Evolutionary conservation across 30 jellyfish, hydroid and myxozoan species (phyloP), one percentile per base, ranked within the genome.

Genomic region (Aurelia sp.): DNA sequence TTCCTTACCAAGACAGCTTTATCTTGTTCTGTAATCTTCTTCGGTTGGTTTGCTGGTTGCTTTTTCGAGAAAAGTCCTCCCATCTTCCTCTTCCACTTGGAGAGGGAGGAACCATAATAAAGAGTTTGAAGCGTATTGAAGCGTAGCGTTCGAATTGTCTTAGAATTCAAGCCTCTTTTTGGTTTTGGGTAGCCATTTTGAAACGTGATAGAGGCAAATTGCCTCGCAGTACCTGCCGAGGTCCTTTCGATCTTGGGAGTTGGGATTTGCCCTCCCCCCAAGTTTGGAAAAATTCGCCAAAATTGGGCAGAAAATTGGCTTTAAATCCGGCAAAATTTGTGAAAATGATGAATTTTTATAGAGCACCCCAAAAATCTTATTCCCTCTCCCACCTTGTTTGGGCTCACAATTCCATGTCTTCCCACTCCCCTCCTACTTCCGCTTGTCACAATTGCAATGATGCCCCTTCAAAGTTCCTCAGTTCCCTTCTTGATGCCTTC

Each of bases 11-110:
- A 84, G 19, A 92, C 90, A 50, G 98, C 98, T 51, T 82, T 92
- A 76, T 92, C 98, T 81, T 92, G 98, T 47, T 92, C 98, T 1
- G 98, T 78, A 8, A 92, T 81, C 53, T 88, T 74, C 13, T 69
- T 75, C 33, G 94, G 72, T 72, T 57, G 88, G 35, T 74, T 62
- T 6, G 89, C 87, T 50, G 71, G 83, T 53, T 82, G 68, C 79
- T 92, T 92, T 84, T 79, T 87, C 19, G 97, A 81, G 37, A 83
- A 92, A 4, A 92, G 79, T 33, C 90, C 84, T 27, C 98, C 97
- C 97, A 89, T 89, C 8, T 60, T 76, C 71, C 48, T 63, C 67
- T 9, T 66, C 5, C 73, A 44, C 16, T 44, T 44, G 55, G 55
- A 44, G 55, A 44, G 55, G 55, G 55, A 44, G 15, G 55, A 44